These are phyloP conservation scores for Centruroides vittatus DNA, from an alignment of 1,140 invertebrate genomes.

Conservation along the genomic window DNA sequence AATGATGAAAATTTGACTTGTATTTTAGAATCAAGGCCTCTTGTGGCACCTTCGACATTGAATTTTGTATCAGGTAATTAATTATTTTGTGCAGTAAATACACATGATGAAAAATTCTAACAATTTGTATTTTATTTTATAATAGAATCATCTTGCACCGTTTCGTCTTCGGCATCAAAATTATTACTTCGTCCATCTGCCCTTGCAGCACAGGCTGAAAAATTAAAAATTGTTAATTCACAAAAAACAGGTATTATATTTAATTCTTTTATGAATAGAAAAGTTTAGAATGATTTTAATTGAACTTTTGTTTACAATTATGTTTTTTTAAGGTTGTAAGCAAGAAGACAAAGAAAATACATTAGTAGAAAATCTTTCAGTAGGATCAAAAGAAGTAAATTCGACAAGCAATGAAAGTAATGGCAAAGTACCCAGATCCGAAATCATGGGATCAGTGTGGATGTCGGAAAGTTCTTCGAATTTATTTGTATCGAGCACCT, in stretches of 20 bases:
- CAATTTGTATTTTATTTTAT: neutral
- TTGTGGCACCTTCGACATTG: constrained; percentile 16
- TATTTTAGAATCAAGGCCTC: constrained; percentile 13
- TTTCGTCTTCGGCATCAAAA: constrained; percentile 4
- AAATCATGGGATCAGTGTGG: constrained; percentile 15
- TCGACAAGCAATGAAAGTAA: constrained; percentile 2
- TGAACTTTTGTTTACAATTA: neutral
- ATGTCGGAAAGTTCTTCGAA: too few relatives aligned
- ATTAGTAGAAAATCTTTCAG: constrained; percentile 4
- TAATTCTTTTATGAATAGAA: too few relatives aligned
- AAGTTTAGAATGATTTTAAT: too few relatives aligned
- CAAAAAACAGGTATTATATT: constrained; percentile 1
- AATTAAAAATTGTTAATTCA: constrained; percentile 4
- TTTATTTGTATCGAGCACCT: too few relatives aligned
- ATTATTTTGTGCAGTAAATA: neutral
- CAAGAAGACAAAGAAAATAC: constrained; percentile 12
- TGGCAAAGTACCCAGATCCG: constrained; percentile 9
- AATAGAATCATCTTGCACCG: neutral
- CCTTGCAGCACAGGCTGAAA: constrained; percentile 9
- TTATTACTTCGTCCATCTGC: constrained; percentile 7
- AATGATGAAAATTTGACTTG: neutral
- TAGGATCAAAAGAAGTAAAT: neutral
- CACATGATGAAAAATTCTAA: too few relatives aligned
- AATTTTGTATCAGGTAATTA: neutral
- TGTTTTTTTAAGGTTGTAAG: constrained; percentile 2